Base-by-base conservation (phyloP, 2,888 invertebrate genomes). In the Ophion obscuratus region DNA sequence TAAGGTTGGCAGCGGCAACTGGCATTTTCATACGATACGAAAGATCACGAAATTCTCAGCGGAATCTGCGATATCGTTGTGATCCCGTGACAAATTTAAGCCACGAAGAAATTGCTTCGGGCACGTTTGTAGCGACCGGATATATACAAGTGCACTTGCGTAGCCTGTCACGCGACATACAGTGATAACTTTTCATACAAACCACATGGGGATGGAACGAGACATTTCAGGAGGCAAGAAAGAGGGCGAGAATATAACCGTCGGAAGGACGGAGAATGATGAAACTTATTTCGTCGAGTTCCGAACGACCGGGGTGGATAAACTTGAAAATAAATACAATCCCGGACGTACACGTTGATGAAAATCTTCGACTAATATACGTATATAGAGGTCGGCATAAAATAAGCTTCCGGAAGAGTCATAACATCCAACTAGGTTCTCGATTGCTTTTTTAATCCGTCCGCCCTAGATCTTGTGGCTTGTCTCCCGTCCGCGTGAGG, bases 401-500 rank as follows among this genome's bases (percentile, higher is more conserved):
- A 70, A 80, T 80, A 84, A 84, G 71, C 83, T 73, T 68, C 67
- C 44, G 59, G 57, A 77, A 77, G 76, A 53, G 76, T 80, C 76
- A 81, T 85, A 83, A 83, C 73, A 67, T 66, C 66, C 67, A 75
- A 68, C 68, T 76, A 61, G 73, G 67, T 61, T 73, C 67, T 83
- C 85, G 83, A 83, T 83, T 86, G 83, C 83, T 86, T 86, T 86
- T 86, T 81, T 86, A 86, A 86, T 86, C 83, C 85, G 71, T 76
- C 75, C 67, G 68, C 66, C n/a, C 71, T 57, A 64, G 36, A 40
- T 74, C 59, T 66, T 40, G 59, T 59, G 75, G 36, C 27, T 64
- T 31, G 59, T 53, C 24, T 44, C 62, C 27, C 62, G 47, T 20
- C 3, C n/a, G n/a, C 14, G 10, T 59, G 36, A 31, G n/a, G 68